These are phyloP conservation scores for Boleophthalmus pectinirostris DNA, from an alignment of 2,113 vertebrate genomes.

Conservation along the genomic window DNA sequence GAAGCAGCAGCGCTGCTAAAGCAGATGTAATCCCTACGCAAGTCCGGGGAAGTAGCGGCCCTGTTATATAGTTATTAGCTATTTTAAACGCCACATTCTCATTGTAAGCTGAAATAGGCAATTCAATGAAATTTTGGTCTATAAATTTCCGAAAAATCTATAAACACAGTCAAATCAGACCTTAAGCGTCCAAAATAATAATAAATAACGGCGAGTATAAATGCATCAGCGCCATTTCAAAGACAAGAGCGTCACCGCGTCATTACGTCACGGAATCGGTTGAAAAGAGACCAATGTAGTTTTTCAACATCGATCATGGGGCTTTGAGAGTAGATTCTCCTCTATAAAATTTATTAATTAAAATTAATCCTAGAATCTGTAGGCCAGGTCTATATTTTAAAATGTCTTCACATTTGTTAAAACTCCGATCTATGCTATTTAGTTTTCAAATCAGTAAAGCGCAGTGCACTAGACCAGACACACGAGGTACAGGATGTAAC, in stretches of 20 bases:
- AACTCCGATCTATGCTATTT: background rate
- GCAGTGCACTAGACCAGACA: background rate
- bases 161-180: constrained; percentile 13
- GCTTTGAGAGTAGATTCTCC: too few relatives aligned
- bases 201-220: constrained; percentile 56
- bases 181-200: constrained; percentile 41
- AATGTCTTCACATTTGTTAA: background rate
- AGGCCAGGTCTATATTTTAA: too few relatives aligned
- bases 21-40: constrained; percentile 62
- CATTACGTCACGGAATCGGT: constrained; percentile 56
- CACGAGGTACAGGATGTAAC: constrained; percentile 47
- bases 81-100: constrained; percentile 54
- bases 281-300: background rate
- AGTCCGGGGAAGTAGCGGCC: constrained; percentile 68
- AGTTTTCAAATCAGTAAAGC: too few relatives aligned
- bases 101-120: constrained; percentile 27
- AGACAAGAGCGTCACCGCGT: constrained; percentile 62
- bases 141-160: constrained; percentile 9
- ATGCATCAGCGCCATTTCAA: constrained; percentile 77
- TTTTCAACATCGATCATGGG: background rate
- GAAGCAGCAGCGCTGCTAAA: constrained; percentile 42
- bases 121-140: constrained; percentile 8
- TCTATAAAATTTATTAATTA: too few relatives aligned
- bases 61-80: constrained; percentile 63
- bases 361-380: too few relatives aligned